Evolutionary conservation across 2,888 invertebrate genomes (phyloP), one percentile per base, ranked within the genome.

Genomic region (Protophormia terraenovae): DNA sequence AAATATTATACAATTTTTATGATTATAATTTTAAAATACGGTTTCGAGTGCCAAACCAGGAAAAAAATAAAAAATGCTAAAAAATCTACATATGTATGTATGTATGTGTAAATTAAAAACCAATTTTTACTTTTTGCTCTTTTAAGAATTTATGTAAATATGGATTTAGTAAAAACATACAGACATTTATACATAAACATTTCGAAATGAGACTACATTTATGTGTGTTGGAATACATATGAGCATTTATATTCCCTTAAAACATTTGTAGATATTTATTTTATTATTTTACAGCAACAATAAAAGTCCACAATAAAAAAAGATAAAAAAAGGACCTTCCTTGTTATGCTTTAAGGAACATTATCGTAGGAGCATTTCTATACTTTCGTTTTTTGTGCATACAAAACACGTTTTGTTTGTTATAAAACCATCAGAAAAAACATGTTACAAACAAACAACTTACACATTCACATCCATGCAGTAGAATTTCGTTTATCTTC

Each of bases 351-450:
- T 66, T 50, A 77, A 76, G 32, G 50, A 66, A 72, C 27, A 58
- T 72, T 77, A 45, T 58, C 45, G 19, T 38, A 16, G n/a, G 32
- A 58, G 41, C 29, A 58, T 72, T 60, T 50, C 2, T 38, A 38
- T 8, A 8, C 12, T 8, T 38, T 10, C 12, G 3, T 38, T 16
- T 45, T 66, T 77, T 77, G 38, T 50, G 66, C 19, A 77, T 55
- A 58, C 82, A 71, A 72, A 66, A 72, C 82, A 83, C 76, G 77
- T 72, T 77, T 35, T 72, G 71, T 64, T 66, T 72, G 58, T 58
- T 77, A 32, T 55, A 38, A 66, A 77, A 66, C 35, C 71, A 77
- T 32, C 66, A 66, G 66, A 58, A 66, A 41, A 16, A 53, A 71
- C 27, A 64, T 66, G 66, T 32, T 45, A 66, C 29, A 53, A 66